Percentiles rank a stretch among this genome's conserved stretches.
Evolutionary conservation across 2,113 vertebrate genomes (phyloP).

Genomic region (Dasyurus viverrinus): DNA sequence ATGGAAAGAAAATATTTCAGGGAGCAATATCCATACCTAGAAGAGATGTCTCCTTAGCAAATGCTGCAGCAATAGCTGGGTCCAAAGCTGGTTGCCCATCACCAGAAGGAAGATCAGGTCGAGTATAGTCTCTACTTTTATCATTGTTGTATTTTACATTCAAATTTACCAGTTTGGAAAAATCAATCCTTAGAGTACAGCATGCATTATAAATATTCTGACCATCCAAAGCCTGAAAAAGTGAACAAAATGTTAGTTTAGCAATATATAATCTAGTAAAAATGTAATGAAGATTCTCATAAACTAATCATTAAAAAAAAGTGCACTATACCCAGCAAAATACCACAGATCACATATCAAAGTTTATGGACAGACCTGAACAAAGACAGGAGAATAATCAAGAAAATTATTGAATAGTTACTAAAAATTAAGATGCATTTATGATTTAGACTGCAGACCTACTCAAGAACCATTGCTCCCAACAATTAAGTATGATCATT

Average conservation of each 20-base stretch:
- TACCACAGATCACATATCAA: not conserved
- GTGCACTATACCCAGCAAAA: not conserved
- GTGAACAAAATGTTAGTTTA: constrained; percentile 59
- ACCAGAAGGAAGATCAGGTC: constrained; percentile 95
- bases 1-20: constrained; percentile 47
- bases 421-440: not conserved
- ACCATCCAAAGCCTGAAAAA: constrained; percentile 93
- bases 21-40: constrained; percentile 89
- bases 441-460: not conserved
- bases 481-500: not conserved
- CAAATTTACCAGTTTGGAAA: constrained; percentile 98
- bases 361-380: not conserved
- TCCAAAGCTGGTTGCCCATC: constrained; percentile 95
- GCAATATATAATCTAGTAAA: constrained; percentile 5
- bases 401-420: not conserved
- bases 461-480: not conserved
- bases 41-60: constrained; percentile 97
- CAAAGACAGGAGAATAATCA: not conserved
- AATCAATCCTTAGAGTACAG: constrained; percentile 98
- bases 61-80: constrained; percentile 91
- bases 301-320: constrained; percentile 2
- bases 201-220: constrained; percentile 99
- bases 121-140: constrained; percentile 98
- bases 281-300: not conserved
- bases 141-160: constrained; percentile 99